Evolutionary conservation across 2,797 vertebrate genomes (phyloP).

Genomic region (Pangasius krempfi): DNA sequence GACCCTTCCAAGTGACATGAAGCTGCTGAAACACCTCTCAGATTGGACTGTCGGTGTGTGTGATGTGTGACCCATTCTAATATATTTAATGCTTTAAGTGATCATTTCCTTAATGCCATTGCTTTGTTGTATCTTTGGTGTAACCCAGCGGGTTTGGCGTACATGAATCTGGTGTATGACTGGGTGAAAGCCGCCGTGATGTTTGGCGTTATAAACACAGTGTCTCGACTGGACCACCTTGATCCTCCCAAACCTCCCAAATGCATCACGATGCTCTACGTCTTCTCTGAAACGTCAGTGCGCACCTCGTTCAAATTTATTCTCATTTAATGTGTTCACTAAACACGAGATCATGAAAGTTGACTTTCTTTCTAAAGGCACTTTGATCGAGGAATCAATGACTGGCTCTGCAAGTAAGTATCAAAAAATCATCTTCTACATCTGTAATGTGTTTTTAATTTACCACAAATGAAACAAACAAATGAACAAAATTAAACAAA

Average conservation of each 20-base stretch:
- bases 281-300: slow-evolving; percentile 95
- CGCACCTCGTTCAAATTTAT: neutral
- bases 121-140: neutral
- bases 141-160: slow-evolving; percentile 87
- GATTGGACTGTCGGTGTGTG: slow-evolving; percentile 90
- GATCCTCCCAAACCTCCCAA: slow-evolving; percentile 93
- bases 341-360: neutral
- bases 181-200: slow-evolving; percentile 97
- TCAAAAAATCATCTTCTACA: neutral
- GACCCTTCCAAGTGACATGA: slow-evolving; percentile 87
- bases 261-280: slow-evolving; percentile 94
- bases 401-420: slow-evolving; percentile 94
- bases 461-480: too few species aligned
- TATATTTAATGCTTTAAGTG: neutral
- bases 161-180: slow-evolving; percentile 93
- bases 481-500: neutral
- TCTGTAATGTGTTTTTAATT: neutral
- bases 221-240: slow-evolving; percentile 89
- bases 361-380: slow-evolving; percentile 75
- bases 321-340: neutral
- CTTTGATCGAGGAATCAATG: slow-evolving; percentile 96
- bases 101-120: neutral
- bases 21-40: slow-evolving; percentile 83
- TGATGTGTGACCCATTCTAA: slow-evolving; percentile 50
- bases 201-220: slow-evolving; percentile 91